Percentiles rank a stretch among this genome's conserved stretches.
Evolutionary conservation across 2,113 vertebrate species (phyloP).

Genomic region (Syngnathus floridae): DNA sequence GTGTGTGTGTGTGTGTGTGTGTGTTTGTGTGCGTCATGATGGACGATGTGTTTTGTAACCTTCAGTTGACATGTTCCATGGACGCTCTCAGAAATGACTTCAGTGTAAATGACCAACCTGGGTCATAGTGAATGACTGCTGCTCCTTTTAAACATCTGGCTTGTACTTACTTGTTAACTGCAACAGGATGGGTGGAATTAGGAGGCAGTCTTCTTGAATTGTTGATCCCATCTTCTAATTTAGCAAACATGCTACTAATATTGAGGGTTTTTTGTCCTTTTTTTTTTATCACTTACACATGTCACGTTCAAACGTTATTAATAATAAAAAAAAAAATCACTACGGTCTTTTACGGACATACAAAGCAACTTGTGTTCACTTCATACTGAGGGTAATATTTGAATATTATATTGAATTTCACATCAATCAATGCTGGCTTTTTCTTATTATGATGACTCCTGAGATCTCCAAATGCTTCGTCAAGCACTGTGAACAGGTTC

Average conservation of each 20-base stretch:
- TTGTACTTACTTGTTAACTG: constrained; percentile 22
- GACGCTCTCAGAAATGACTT: constrained; percentile 21
- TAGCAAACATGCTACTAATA: neutral
- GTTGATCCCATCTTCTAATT: neutral
- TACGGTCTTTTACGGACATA: too few species aligned
- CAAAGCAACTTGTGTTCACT: too few species aligned
- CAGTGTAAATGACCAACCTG: constrained; percentile 33
- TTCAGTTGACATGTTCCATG: constrained; percentile 26
- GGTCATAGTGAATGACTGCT: constrained; percentile 4
- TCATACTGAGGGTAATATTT: too few species aligned
- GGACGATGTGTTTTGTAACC: constrained; percentile 25
- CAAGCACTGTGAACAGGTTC: neutral
- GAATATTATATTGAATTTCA: too few species aligned
- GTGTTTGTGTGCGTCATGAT: neutral
- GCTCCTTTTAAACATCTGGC: constrained; percentile 19
- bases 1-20: too few species aligned
- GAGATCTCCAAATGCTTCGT: neutral
- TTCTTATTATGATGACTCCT: neutral
- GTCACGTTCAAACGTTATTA: neutral
- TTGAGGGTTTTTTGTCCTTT: neutral
- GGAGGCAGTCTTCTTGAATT: constrained; percentile 11
- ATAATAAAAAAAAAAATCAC: too few species aligned
- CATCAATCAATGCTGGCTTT: too few species aligned
- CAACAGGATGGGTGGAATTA: constrained; percentile 29
- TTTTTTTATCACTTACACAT: neutral